These are phyloP conservation scores for Macrosiphum euphorbiae DNA, from an alignment of 2,888 invertebrate genomes.

Conservation along the genomic window DNA sequence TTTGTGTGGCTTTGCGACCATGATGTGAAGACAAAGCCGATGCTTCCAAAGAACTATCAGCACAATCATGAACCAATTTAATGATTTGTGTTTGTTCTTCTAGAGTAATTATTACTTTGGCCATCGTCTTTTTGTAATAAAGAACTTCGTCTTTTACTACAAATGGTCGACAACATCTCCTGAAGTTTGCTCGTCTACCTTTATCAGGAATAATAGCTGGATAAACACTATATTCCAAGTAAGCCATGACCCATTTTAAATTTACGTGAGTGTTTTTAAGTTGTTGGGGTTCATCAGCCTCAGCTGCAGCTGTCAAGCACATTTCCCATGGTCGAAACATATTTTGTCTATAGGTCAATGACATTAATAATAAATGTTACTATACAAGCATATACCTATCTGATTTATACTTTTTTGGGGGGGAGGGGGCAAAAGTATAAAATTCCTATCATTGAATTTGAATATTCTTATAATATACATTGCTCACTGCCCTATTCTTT, in stretches of 20 bases:
- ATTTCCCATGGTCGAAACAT: too few species aligned
- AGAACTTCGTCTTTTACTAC: background rate
- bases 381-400: background rate
- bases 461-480: too few species aligned
- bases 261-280: background rate
- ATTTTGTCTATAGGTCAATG: too few species aligned
- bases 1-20: background rate
- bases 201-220: background rate
- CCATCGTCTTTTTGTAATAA: background rate
- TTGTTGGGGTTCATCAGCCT: too few species aligned
- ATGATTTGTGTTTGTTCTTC: background rate
- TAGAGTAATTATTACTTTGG: background rate
- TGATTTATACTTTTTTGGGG: too few species aligned
- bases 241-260: background rate
- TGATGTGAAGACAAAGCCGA: slow-evolving; percentile 14
- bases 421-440: too few species aligned
- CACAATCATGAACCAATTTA: background rate
- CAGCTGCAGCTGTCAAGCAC: too few species aligned
- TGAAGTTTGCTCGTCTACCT: background rate
- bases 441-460: too few species aligned
- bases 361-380: slow-evolving; percentile 36
- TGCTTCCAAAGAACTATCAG: slow-evolving; percentile 1
- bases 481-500: too few species aligned
- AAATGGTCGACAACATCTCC: background rate
- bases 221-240: background rate